Percentiles rank a stretch among this genome's conserved stretches.
These are phyloP conservation scores for Pheosia gnoma DNA, from an alignment of 2,888 invertebrate genomes.

Conservation along the genomic window DNA sequence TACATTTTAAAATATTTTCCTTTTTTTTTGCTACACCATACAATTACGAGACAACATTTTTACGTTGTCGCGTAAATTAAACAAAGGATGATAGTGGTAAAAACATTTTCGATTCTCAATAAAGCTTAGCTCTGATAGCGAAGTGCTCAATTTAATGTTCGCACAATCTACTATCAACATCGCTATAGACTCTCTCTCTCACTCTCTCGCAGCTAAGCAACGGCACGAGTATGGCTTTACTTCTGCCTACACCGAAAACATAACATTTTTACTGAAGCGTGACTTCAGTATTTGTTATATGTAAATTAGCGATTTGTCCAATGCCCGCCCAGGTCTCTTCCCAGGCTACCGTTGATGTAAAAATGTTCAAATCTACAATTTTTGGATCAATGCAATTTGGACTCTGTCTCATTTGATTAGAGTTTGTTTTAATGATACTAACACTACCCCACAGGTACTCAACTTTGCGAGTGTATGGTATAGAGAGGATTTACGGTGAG, in stretches of 20 bases:
- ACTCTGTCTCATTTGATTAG: constrained; percentile 18
- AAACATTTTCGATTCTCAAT: neutral
- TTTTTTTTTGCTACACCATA: too few species aligned
- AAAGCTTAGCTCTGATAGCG: too few species aligned
- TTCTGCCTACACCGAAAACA: constrained; percentile 47
- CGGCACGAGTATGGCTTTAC: constrained; percentile 15
- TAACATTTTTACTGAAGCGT: constrained; percentile 80
- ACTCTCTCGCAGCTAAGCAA: neutral
- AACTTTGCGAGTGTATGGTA: neutral
- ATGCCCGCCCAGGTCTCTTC: constrained; percentile 54
- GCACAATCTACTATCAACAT: neutral
- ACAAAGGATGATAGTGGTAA: neutral
- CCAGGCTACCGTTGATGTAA: constrained; percentile 58
- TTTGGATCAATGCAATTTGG: constrained; percentile 17
- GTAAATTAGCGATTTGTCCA: constrained; percentile 83
- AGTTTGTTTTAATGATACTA: constrained; percentile 15
- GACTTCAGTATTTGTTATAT: constrained; percentile 84
- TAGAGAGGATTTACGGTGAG: constrained; percentile 22
- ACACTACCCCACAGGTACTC: neutral
- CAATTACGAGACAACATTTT: too few species aligned
- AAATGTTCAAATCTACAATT: constrained; percentile 51
- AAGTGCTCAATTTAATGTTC: too few species aligned
- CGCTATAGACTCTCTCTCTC: neutral
- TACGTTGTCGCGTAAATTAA: too few species aligned
- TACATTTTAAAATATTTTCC: too few species aligned